Conservation (phyloP, 1,140 invertebrate genomes). For the Pseudomyrmex concolor region DNA sequence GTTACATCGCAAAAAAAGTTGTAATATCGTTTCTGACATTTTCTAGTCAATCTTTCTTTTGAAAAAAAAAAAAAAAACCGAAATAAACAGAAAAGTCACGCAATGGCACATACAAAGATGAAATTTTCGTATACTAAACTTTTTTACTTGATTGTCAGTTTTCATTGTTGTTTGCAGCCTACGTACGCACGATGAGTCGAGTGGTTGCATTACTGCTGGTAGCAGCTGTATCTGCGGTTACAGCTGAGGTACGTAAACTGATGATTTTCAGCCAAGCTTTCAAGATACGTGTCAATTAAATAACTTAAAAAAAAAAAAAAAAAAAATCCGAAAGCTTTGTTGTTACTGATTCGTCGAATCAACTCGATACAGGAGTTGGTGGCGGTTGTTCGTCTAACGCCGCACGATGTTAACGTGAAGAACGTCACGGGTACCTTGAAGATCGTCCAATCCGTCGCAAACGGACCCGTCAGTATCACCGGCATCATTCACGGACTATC, state of each 20-base stretch:
- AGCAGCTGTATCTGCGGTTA: background rate
- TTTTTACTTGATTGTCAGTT: background rate
- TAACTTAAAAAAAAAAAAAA: background rate
- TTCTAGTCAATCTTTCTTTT: too few relatives aligned
- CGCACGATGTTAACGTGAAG: background rate
- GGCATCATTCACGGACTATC: slow-evolving; percentile 91
- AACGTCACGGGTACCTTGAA: slow-evolving; percentile 66
- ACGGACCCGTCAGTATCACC: slow-evolving; percentile 87
- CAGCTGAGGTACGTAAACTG: slow-evolving; percentile 51
- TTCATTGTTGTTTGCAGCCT: slow-evolving; percentile 27
- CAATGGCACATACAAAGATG: background rate
- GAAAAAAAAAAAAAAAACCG: too few relatives aligned
- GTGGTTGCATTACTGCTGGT: slow-evolving; percentile 50
- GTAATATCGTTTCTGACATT: too few relatives aligned
- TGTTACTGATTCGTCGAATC: slow-evolving; percentile 12
- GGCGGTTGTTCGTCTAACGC: slow-evolving; percentile 27
- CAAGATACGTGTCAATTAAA: background rate
- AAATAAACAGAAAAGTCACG: too few relatives aligned
- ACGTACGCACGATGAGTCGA: slow-evolving; percentile 48
- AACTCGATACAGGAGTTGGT: slow-evolving; percentile 23
- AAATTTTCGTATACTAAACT: background rate
- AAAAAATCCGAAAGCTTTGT: background rate
- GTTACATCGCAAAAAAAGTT: too few relatives aligned
- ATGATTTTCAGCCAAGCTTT: too few relatives aligned
- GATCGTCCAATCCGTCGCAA: slow-evolving; percentile 64